Base-by-base conservation (phyloP, 2,888 invertebrate genomes). In the Noctua pronuba region DNA sequence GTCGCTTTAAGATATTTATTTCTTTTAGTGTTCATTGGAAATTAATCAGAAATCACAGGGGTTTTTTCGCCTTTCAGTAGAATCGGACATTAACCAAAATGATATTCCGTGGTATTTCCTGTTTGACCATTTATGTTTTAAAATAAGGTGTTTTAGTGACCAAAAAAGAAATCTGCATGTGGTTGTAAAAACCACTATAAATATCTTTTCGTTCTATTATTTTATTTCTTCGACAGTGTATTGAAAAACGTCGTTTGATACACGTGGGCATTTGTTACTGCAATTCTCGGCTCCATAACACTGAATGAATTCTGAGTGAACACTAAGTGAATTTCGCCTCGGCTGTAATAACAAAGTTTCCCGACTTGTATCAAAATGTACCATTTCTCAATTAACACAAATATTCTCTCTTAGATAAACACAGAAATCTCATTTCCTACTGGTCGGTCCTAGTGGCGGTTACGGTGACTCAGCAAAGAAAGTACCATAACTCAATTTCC, bases 401-500 rank as follows among this genome's bases (percentile, higher is more conserved):
- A 75, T 21, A 21, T 65, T 58, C 7, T 24, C 6, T 64, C 55
- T 64, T 16, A 55, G 1, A 46, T 35, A 21, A 18, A 44, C 11
- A 72, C 68, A 68, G n/a, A 64, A 74, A 64, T n/a, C 41, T 44
- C 24, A 82, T 76, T 83, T 67, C 11, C 31, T 0, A 60, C 28
- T 52, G 18, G 11, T 24, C n/a, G 13, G 16, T 8, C 16, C n/a
- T 8, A 52, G 58, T 38, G n/a, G 28, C 24, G n/a, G 21, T 44
- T 28, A 41, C 31, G 2, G 10, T 6, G 24, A 58, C 28, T 31
- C 55, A 28, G 55, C 21, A 35, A 65, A 69, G 28, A 69, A 65
- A 58, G 38, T 65, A 69, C 41, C 21, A 44, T 16, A 55, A 80
- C 62, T 80, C 55, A 74, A 80, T 82, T 73, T 82, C 16, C 55